Percentiles rank a stretch among this genome's conserved stretches.
phyloP scores from a whole-genome alignment of 92 coral and sea anemone genomes.

The Umimayanthus chanpuru region DNA sequence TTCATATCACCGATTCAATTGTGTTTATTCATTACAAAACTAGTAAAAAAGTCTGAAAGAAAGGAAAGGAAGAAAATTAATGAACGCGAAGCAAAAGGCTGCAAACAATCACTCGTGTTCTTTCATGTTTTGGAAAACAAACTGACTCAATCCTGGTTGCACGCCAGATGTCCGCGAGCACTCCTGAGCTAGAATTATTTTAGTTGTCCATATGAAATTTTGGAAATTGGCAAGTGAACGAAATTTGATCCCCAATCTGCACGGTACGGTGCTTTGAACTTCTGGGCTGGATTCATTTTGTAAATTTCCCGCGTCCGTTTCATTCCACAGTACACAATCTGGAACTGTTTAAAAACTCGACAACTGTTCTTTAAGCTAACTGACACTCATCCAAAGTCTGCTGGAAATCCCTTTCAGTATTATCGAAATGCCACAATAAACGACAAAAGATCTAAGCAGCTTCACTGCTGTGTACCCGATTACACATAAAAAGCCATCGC shows the following conservation, averaged over 20 bases:
- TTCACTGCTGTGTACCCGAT: background rate
- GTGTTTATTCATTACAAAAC: background rate
- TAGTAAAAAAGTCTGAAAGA: no score
- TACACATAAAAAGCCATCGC: background rate
- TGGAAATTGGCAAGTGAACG: background rate
- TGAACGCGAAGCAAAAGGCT: no score
- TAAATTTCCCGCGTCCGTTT: slow-evolving; percentile 21
- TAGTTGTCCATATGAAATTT: background rate
- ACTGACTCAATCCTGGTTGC: background rate
- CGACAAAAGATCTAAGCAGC: slow-evolving; percentile 8
- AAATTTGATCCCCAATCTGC: slow-evolving; percentile 21
- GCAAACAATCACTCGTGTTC: background rate
- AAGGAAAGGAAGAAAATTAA: background rate
- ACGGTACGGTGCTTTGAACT: background rate
- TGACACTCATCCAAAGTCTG: background rate
- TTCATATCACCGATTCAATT: background rate
- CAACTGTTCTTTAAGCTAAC: background rate
- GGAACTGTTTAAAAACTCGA: background rate
- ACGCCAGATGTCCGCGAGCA: background rate
- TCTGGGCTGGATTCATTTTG: background rate
- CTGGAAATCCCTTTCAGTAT: background rate
- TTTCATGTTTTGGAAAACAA: background rate
- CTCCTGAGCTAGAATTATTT: background rate
- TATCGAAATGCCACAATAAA: slow-evolving; percentile 15
- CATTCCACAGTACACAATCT: slow-evolving; percentile 1